Evolutionary conservation across 2,888 invertebrate species (phyloP).

Genomic region (Metacarcinus magister): DNA sequence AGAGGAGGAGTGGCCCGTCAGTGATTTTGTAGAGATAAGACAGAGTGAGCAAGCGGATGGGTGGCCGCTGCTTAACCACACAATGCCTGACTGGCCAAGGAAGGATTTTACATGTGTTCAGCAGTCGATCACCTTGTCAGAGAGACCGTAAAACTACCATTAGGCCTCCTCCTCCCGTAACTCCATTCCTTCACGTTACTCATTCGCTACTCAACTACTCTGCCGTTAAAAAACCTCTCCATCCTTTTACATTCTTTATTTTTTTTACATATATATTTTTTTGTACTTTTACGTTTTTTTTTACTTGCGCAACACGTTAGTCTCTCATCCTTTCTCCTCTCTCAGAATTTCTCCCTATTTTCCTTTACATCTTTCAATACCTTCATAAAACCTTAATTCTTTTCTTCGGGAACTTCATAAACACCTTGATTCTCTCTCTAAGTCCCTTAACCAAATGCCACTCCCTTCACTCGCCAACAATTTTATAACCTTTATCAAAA

Average conservation of each 20-base stretch:
- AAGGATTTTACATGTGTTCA: background rate
- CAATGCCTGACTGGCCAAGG: background rate
- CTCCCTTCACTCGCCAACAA: background rate
- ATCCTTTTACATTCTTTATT: background rate
- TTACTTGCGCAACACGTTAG: background rate
- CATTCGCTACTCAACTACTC: background rate
- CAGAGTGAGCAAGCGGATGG: background rate
- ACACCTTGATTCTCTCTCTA: background rate
- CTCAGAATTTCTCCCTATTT: background rate
- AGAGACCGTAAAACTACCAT: background rate
- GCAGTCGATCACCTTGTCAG: conserved; percentile 7
- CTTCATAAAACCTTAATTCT: background rate
- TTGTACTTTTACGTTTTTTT: background rate
- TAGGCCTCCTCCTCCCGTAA: background rate
- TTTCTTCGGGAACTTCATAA: background rate
- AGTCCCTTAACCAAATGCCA: background rate
- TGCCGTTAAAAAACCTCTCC: background rate
- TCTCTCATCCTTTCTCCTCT: background rate
- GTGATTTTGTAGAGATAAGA: background rate
- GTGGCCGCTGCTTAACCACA: background rate
- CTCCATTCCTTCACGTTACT: background rate
- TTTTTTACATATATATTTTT: background rate
- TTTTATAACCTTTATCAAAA: background rate
- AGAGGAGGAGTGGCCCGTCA: background rate
- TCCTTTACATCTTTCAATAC: background rate